Base-by-base conservation (phyloP, 2,888 invertebrate genomes). In the Clostera curtula region DNA sequence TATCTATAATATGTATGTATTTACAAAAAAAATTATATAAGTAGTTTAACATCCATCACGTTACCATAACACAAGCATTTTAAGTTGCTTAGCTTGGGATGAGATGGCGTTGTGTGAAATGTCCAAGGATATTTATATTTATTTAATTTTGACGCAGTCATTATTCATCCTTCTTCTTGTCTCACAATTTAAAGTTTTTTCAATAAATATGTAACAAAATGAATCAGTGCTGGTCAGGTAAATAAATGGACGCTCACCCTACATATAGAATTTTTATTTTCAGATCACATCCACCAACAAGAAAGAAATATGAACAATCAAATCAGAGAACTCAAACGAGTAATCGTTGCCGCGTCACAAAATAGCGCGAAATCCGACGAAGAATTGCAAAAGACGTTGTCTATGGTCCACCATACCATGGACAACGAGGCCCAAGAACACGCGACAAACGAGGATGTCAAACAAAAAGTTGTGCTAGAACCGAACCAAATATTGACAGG, bases 241-340 rank as follows among this genome's bases (percentile, higher is more conserved):
- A n/a, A n/a, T n/a, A n/a, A n/a, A n/a, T 17, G 7, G 7, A 6
- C 8, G 7, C 1, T 6, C 3, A 17, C 4, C 2, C 3, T n/a
- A 19, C 10, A 19, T 10, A 11, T 19, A 19, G 2, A 14, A 7
- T 17, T 20, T 10, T 13, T 9, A 12, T 7, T 64, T 59, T 4
- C 62, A 85, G 85, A 80, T 1, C 79, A 82, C 40, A 42, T 85
- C 3, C 68, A 72, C 26, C 67, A 67, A 5, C 74, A 75, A 28
- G 76, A 83, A 4, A 64, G 64, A n/a, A 38, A 55, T 1, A 43
- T 79, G 3, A 68, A 75, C 12, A 39, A 44, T 0, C 74, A 80
- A 36, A 65, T 85, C 1, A 53, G 63, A 0, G 83, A 84, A 8
- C 31, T 83, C 2, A 75, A 71, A 15, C 63, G 70, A 0, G 37